Percentiles rank a stretch among this genome's conserved stretches.
These are phyloP conservation scores for Gymnoscopelus microlampas DNA, from an alignment of 2,797 vertebrate genomes.

Conservation along the genomic window DNA sequence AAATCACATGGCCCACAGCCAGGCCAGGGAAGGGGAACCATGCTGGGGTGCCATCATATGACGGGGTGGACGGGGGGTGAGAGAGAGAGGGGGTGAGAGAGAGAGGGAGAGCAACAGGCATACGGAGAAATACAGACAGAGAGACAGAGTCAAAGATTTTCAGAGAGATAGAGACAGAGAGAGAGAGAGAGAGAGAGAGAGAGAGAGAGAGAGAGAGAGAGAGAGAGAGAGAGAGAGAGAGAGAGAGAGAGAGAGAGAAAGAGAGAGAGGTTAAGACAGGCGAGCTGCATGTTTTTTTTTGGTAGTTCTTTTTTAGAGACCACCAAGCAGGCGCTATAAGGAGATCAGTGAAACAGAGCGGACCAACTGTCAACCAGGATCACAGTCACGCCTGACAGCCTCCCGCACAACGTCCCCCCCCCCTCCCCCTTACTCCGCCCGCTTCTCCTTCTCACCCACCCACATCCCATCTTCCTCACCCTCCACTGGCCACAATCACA, in stretches of 20 bases:
- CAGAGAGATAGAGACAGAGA: background rate
- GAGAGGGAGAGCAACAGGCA: background rate
- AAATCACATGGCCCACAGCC: conserved; percentile 64
- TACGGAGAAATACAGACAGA: background rate
- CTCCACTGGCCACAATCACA: conserved; percentile 69
- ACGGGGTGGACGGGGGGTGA: conserved; percentile 36
- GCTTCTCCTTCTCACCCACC: conserved; percentile 49
- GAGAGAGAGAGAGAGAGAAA: background rate
- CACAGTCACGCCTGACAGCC: conserved; percentile 75
- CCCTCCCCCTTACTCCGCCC: conserved; percentile 26
- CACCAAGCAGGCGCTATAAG: conserved; percentile 72
- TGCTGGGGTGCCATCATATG: conserved; percentile 70
- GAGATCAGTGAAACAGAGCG: conserved; percentile 78
- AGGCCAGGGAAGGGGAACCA: conserved; percentile 62
- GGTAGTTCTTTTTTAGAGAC: conserved; percentile 58
- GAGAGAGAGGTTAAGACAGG: conserved; percentile 40
- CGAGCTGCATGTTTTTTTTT: conserved; percentile 59
- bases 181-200: background rate
- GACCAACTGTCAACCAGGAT: conserved; percentile 77
- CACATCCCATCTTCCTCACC: conserved; percentile 68
- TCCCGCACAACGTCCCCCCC: conserved; percentile 53
- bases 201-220: conserved; percentile 9
- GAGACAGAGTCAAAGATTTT: background rate
- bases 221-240: background rate
- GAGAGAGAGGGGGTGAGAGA: conserved; percentile 17